Base-by-base conservation (phyloP, 2,113 vertebrate genomes). In the Anser cygnoides region DNA sequence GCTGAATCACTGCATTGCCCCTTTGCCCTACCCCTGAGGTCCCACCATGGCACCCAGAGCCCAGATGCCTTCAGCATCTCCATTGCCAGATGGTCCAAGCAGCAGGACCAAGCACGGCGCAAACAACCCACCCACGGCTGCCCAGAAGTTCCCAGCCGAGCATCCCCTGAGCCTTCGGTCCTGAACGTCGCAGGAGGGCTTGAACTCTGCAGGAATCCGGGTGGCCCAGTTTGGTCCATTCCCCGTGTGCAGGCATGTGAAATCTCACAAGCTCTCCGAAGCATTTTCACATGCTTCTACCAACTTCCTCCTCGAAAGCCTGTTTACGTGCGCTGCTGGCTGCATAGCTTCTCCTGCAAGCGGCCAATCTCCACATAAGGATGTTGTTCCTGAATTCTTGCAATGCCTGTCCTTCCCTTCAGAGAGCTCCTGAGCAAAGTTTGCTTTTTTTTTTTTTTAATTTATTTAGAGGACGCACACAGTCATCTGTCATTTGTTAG, bases 311-410 rank as follows among this genome's bases (percentile, higher is more conserved):
- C 3, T 93, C 7, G 0, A 50, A 13, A 84, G 71, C 52, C 86
- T 93, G 89, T 91, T 95, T 95, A 89, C 5, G 4, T 50, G 79
- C 58, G 43, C 77, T 67, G n/a, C 28, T 59, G 35, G 62, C 35
- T 10, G 9, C 13, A 17, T 25, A 54, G 87, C 62, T 93, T 93
- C 90, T 87, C 71, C 94, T 74, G 58, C n/a, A 84, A 94, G 91
- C 63, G 50, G 71, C 81, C 90, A 73, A 62, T 49, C 87, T 95
- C 94, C 87, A 54, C 46, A 68, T 80, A 85, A 84, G 78, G 84
- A 92, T 84, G 89, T 95, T 94, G 76, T 93, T 96, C 57, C 84
- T 88, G 88, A 96, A 92, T 94, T 96, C 92, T 73, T 96, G 71
- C 71, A 62, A 82, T 88, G 78, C 86, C 87, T 94, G 81, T 91